Conservation (phyloP, 2,113 vertebrate species). For the Nothoprocta pentlandii region DNA sequence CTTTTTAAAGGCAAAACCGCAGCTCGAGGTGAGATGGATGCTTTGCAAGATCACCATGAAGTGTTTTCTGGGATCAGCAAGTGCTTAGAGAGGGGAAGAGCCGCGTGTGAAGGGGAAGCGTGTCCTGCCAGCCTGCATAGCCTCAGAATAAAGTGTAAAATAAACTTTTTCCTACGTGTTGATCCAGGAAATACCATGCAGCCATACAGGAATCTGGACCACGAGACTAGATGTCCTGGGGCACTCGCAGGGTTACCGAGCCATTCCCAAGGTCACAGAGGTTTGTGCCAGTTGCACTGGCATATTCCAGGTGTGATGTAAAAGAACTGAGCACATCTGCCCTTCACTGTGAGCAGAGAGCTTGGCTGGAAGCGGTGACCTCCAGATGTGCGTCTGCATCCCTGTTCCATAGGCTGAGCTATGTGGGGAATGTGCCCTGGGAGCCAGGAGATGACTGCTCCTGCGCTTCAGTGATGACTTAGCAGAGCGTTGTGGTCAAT, state of each 20-base stretch:
- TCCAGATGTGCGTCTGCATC: background rate
- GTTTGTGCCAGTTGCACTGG: background rate
- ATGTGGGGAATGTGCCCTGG: background rate
- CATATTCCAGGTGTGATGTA: background rate
- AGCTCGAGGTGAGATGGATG: background rate
- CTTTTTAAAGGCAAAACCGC: background rate
- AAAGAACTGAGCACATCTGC: background rate
- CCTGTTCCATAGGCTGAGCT: background rate
- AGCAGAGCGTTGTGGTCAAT: background rate
- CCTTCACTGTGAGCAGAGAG: background rate
- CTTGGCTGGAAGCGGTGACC: background rate
- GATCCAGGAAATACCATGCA: background rate
- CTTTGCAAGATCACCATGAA: background rate
- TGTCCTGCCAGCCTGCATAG: background rate
- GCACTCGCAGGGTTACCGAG: background rate
- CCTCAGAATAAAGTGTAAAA: background rate
- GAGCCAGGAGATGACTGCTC: conserved; percentile 32
- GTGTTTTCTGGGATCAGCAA: background rate
- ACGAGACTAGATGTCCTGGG: background rate
- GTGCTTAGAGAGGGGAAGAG: background rate
- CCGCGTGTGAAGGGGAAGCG: background rate
- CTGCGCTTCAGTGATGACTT: conserved; percentile 16
- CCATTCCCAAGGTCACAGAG: background rate
- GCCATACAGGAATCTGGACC: background rate
- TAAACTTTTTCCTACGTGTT: background rate